A percentile compares a stretch with the other conserved stretches of the same genome.
phyloP scores from a whole-genome alignment of 2,888 invertebrate genomes.

The Apantesis nais region DNA sequence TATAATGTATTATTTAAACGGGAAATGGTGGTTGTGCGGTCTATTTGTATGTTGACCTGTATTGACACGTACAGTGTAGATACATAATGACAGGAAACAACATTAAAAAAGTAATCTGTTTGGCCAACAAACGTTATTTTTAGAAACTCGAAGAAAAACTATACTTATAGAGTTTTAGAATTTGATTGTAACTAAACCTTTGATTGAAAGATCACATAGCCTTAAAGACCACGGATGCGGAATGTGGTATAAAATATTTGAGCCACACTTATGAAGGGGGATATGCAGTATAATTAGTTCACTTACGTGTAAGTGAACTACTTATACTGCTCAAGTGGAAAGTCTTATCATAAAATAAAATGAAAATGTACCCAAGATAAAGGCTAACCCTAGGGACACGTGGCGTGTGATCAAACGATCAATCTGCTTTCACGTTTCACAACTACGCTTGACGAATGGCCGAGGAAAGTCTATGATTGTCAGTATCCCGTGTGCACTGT shows the following conservation, averaged over 20 bases:
- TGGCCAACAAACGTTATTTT: background rate
- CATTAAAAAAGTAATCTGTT: too few relatives aligned
- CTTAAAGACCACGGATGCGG: background rate
- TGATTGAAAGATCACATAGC: background rate
- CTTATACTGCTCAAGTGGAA: too few relatives aligned
- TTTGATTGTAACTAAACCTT: background rate
- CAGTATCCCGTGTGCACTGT: conserved; percentile 53
- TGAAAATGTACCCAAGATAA: background rate
- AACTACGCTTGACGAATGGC: conserved; percentile 53
- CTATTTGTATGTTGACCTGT: background rate
- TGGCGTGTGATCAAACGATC: conserved; percentile 66
- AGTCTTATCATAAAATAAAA: too few relatives aligned
- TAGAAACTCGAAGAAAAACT: background rate
- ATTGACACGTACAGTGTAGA: too few relatives aligned
- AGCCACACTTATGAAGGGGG: background rate
- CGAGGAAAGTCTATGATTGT: conserved; percentile 64
- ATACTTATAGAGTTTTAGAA: background rate
- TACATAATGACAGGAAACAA: too few relatives aligned
- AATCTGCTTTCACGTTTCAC: conserved; percentile 67
- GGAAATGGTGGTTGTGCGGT: too few relatives aligned
- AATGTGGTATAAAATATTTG: background rate
- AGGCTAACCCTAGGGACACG: conserved; percentile 43
- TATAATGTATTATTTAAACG: too few relatives aligned
- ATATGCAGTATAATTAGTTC: background rate
- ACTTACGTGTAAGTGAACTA: background rate